phyloP scores from a whole-genome alignment of 2,888 invertebrate species.

The Anthoptus insignis region DNA sequence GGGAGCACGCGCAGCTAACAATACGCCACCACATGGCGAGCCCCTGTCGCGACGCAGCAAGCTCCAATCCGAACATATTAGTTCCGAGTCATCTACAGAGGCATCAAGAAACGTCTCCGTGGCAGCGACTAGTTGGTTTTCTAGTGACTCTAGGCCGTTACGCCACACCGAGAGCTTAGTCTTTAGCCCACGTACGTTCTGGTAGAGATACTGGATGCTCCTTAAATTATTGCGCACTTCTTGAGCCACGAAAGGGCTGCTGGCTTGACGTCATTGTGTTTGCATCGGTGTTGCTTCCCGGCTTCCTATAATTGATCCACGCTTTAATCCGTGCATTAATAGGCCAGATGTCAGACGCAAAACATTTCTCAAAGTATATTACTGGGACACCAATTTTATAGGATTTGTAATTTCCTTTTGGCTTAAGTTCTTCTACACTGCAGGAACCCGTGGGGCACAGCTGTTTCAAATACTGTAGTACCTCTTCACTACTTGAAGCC shows the following conservation, averaged over 20 bases:
- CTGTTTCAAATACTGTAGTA: constrained; percentile 34
- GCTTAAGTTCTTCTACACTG: constrained; percentile 43
- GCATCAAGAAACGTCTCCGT: not conserved
- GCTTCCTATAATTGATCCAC: constrained; percentile 1
- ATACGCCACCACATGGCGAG: not conserved
- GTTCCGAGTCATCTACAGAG: not conserved
- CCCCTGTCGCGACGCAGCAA: not conserved
- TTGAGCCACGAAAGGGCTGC: constrained; percentile 1
- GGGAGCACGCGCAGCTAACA: not conserved
- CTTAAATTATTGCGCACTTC: not conserved
- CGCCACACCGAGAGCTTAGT: not conserved
- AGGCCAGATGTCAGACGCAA: not conserved
- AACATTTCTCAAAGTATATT: not conserved
- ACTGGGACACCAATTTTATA: not conserved
- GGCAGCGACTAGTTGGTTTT: not conserved
- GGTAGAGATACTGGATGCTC: not conserved
- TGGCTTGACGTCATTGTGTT: not conserved
- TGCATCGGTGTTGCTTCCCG: not conserved
- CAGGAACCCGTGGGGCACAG: constrained; percentile 37
- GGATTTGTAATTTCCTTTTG: constrained; percentile 38
- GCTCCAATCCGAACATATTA: not conserved
- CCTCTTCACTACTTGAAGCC: constrained; percentile 43
- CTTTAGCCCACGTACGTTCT: not conserved
- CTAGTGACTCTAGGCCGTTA: not conserved
- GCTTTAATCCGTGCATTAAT: not conserved